Evolutionary conservation across 2,797 vertebrate genomes (phyloP).

Genomic region (Gambusia yucatana): DNA sequence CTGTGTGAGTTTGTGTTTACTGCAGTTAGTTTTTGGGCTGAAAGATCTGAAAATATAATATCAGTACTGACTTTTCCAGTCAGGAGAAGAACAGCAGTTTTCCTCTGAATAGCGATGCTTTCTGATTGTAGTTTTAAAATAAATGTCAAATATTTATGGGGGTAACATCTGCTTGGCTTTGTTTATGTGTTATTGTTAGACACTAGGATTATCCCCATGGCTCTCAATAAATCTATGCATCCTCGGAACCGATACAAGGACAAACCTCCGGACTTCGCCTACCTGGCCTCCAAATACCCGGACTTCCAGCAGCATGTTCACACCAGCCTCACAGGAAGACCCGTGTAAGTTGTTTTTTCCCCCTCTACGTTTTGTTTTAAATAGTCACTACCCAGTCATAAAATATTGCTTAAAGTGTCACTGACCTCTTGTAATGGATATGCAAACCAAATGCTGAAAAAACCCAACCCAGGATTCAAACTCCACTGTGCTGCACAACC

Average conservation of each 20-base stretch:
- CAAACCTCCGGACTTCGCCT: constrained; percentile 89
- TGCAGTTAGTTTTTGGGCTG: background rate
- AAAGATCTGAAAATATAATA: background rate
- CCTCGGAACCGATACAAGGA: constrained; percentile 92
- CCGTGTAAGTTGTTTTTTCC: constrained; percentile 79
- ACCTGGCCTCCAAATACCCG: constrained; percentile 89
- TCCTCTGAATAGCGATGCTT: background rate
- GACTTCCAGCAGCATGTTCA: constrained; percentile 90
- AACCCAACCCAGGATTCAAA: background rate
- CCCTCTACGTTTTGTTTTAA: background rate
- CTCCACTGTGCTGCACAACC: background rate
- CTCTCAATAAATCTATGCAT: constrained; percentile 91
- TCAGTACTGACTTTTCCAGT: background rate
- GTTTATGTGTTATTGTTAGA: background rate
- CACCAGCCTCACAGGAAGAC: constrained; percentile 84
- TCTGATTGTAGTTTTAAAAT: background rate
- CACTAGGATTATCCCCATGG: constrained; percentile 72
- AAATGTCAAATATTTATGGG: background rate
- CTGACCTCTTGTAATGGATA: background rate
- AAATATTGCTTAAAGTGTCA: background rate
- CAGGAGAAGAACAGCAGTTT: background rate
- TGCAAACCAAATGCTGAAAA: background rate
- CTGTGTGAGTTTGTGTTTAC: background rate
- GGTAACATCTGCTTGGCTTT: background rate
- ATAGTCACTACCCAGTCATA: background rate